These are phyloP conservation scores for Eudemis profundana DNA, from an alignment of 2,888 invertebrate genomes.

Conservation along the genomic window DNA sequence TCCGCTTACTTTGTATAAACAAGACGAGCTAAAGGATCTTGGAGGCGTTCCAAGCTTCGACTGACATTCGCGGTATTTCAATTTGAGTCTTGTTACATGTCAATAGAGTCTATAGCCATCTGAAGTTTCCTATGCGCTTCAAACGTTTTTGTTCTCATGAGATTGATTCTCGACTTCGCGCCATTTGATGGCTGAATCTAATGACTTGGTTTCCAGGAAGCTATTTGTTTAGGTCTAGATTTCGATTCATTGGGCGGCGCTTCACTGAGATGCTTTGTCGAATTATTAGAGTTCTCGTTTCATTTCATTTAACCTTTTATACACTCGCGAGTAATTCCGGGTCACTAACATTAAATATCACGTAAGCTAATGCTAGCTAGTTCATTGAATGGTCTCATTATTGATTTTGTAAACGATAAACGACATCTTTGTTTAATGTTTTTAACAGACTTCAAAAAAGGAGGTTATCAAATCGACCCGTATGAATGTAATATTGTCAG, in stretches of 20 bases:
- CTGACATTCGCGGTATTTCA: background rate
- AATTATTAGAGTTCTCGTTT: background rate
- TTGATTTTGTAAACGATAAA: no score
- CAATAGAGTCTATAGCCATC: background rate
- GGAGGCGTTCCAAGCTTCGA: conserved; percentile 22
- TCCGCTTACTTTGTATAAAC: conserved; percentile 28
- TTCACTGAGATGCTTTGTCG: background rate
- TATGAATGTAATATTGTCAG: no score
- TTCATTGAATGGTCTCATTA: no score
- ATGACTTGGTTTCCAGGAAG: conserved; percentile 9
- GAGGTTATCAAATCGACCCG: no score
- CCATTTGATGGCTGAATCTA: conserved; percentile 1
- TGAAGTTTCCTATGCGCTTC: background rate
- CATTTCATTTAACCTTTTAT: no score
- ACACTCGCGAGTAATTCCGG: no score
- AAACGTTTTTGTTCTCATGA: background rate
- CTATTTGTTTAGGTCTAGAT: conserved; percentile 1
- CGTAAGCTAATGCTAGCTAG: no score
- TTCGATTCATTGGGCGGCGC: background rate
- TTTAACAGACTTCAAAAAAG: no score
- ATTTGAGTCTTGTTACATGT: background rate
- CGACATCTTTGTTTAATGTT: no score
- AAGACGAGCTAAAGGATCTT: conserved; percentile 28
- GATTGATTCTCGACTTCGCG: background rate
- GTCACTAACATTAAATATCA: no score